Conservation (phyloP, 2,888 invertebrate species). For the Eurytoma adleriae region DNA sequence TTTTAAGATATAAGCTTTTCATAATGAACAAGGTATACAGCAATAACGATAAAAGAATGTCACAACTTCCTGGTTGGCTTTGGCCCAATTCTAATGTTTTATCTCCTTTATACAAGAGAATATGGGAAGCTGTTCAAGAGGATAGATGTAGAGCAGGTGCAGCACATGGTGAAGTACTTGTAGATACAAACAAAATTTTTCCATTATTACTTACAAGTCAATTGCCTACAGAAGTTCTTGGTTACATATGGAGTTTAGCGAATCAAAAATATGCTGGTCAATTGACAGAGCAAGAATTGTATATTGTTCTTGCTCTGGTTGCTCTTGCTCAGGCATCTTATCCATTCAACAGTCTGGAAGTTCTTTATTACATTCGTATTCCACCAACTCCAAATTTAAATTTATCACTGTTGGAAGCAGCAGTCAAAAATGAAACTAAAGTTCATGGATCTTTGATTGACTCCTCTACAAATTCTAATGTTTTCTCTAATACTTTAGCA, state of each 20-base stretch:
- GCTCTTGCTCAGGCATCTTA: conserved; percentile 76
- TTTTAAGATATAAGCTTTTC: background rate
- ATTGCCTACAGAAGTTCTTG: conserved; percentile 75
- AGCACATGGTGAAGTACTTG: conserved; percentile 67
- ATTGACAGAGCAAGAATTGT: conserved; percentile 76
- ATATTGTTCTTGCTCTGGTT: conserved; percentile 76
- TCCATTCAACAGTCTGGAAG: conserved; percentile 71
- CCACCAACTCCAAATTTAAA: conserved; percentile 75
- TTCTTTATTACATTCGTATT: conserved; percentile 69
- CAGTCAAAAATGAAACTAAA: conserved; percentile 49
- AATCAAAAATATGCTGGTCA: conserved; percentile 76
- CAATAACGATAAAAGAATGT: conserved; percentile 67
- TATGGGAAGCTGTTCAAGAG: conserved; percentile 75
- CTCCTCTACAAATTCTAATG: conserved; percentile 20
- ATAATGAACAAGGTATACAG: conserved; percentile 66
- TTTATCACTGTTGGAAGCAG: conserved; percentile 49
- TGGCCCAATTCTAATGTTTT: conserved; percentile 73
- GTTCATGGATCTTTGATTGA: conserved; percentile 25
- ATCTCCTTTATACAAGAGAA: conserved; percentile 74
- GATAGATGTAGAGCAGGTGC: conserved; percentile 65
- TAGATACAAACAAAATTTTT: conserved; percentile 75
- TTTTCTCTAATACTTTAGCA: background rate
- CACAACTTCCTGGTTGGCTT: conserved; percentile 75
- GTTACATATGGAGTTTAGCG: conserved; percentile 77
- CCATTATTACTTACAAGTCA: conserved; percentile 76